A percentile compares a stretch with the other conserved stretches of the same genome.
Evolutionary conservation across 2,797 vertebrate genomes (phyloP).

Genomic region (Ispidina picta): DNA sequence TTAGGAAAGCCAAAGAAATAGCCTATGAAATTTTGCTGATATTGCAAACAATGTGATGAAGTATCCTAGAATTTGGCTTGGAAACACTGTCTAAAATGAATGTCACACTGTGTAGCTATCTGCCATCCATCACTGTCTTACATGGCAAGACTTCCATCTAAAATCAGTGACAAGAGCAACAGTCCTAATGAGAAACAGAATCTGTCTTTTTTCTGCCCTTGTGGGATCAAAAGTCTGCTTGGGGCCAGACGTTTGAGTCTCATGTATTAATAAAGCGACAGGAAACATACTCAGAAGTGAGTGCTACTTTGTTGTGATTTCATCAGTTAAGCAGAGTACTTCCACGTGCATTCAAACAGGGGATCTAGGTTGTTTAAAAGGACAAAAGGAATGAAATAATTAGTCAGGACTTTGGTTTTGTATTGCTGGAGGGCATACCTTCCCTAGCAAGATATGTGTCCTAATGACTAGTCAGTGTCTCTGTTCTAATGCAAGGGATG

Average conservation of each 20-base stretch:
- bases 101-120: neutral
- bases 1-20: neutral
- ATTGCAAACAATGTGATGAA: neutral
- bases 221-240: neutral
- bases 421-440: neutral
- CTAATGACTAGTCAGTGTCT: neutral
- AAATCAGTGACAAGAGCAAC: neutral
- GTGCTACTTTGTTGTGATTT: neutral
- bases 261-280: neutral
- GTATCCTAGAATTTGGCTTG: neutral
- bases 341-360: rapidly evolving
- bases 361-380: neutral
- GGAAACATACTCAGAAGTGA: neutral
- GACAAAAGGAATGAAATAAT: neutral
- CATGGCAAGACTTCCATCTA: neutral
- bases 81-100: conserved; percentile 2
- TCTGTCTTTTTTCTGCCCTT: neutral
- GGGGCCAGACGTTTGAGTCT: neutral
- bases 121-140: neutral
- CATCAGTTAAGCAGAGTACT: neutral
- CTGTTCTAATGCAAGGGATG: neutral
- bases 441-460: neutral
- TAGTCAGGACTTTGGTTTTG: neutral
- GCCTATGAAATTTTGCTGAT: neutral
- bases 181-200: neutral